A percentile compares a stretch with the other conserved stretches of the same genome.
These are phyloP conservation scores for Abrostola triplasia DNA, from an alignment of 2,888 invertebrate genomes.

Conservation along the genomic window DNA sequence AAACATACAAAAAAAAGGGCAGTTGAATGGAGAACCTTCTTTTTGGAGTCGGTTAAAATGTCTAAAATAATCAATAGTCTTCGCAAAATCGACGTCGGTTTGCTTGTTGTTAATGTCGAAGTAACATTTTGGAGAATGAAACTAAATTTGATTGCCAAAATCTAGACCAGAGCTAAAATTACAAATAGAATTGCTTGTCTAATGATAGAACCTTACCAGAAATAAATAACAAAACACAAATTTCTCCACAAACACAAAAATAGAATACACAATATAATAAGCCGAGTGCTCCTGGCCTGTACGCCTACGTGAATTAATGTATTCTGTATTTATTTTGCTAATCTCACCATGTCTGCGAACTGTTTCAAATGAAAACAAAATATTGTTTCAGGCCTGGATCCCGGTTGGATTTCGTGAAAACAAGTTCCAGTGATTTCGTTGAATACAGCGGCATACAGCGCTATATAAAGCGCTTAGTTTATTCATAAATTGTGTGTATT, in stretches of 20 bases:
- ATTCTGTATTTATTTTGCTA: constrained; percentile 56
- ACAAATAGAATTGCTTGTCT: not conserved
- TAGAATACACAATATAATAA: constrained; percentile 19
- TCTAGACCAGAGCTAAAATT: no score
- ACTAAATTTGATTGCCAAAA: no score
- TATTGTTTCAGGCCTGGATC: constrained; percentile 59
- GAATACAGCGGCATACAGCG: constrained; percentile 10
- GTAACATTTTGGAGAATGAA: no score
- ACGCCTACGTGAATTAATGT: constrained; percentile 34
- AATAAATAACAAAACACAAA: constrained; percentile 4
- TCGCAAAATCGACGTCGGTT: no score
- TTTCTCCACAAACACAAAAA: constrained; percentile 16
- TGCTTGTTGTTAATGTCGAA: no score
- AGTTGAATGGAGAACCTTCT: no score
- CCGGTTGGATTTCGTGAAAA: constrained; percentile 52
- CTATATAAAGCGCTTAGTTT: not conserved
- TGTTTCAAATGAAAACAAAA: constrained; percentile 64
- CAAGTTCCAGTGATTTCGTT: constrained; percentile 40
- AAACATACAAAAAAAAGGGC: no score
- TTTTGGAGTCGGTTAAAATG: no score
- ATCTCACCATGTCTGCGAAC: constrained; percentile 49
- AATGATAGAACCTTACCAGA: not conserved
- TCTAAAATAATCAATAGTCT: no score
- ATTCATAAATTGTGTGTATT: no score
- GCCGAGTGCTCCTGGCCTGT: constrained; percentile 1